Base-by-base conservation (phyloP, 2,797 vertebrate species). In the Gobionotothen gibberifrons region DNA sequence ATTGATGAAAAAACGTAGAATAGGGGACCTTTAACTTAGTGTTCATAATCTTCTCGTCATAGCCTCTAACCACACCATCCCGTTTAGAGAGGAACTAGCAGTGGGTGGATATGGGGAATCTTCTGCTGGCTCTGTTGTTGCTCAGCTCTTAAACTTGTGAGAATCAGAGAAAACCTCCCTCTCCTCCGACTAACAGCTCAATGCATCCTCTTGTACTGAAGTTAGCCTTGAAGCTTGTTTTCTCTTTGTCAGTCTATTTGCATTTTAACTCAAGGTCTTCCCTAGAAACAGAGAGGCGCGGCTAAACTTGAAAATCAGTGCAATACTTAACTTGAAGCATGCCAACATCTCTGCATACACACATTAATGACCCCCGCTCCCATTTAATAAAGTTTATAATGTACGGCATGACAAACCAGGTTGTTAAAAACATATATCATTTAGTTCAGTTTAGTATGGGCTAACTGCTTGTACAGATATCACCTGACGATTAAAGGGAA, bases 251-350 rank as follows among this genome's bases (percentile, higher is more conserved):
- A 49, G 39, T 71, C 58, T 73, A 47, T 73, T 42, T 65, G 15
- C 47, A 42, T 76, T 19, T 48, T n/a, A 56, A 58, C 56, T 74
- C 63, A 74, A 69, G 66, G 47, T 48, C 42, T 60, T 43, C 19
- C 58, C 43, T 15, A 42, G 48, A 74, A 62, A 62, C 69, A 67
- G 26, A 65, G 36, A 62, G 46, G 64, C 14, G 12, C n/a, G 12
- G 46, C 54, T 82, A 69, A 85, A 55, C 54, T 72, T 79, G 60
- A 73, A 39, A 66, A 72, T 68, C 39, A 43, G 19, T 43, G 47
- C 58, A 48, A 69, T 54, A n/a, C 26, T 52, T 74, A 63, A n/a
- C 26, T 59, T 63, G 72, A 26, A 26, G 26, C 26, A 26, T 26
- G 4, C 26, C 26, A 5, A 82, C 59, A 55, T 65, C 40, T 15